Evolutionary conservation across 2,888 invertebrate species (phyloP).

Genomic region (Hemithea aestivaria): DNA sequence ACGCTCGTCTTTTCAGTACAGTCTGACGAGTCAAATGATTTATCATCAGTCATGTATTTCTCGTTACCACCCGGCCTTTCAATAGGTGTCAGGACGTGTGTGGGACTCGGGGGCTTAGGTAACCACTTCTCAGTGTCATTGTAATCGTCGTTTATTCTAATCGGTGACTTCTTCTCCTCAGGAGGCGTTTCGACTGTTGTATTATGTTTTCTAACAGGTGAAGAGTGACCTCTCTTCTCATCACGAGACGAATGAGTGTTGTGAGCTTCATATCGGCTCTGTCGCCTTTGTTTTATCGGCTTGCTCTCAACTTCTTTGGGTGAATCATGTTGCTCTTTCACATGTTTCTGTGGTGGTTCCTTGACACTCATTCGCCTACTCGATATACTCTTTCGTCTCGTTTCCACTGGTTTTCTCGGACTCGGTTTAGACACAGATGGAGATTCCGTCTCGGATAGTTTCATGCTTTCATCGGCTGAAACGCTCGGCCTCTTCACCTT

Average conservation of each 20-base stretch:
- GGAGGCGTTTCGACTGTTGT: constrained; percentile 30
- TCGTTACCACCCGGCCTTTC: constrained; percentile 65
- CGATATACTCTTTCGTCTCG: constrained; percentile 40
- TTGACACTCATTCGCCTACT: constrained; percentile 40
- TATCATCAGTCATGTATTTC: constrained; percentile 72
- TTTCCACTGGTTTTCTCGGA: constrained; percentile 51
- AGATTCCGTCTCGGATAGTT: constrained; percentile 28
- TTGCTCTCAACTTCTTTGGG: constrained; percentile 32
- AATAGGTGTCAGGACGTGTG: constrained; percentile 58
- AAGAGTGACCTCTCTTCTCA: too few relatives aligned
- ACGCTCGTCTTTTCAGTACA: constrained; percentile 65
- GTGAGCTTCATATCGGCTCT: constrained; percentile 21
- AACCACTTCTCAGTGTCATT: constrained; percentile 61
- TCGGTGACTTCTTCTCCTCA: constrained; percentile 45
- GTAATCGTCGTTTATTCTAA: constrained; percentile 44
- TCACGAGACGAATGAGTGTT: constrained; percentile 8
- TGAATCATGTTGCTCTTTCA: constrained; percentile 18
- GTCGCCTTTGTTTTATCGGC: constrained; percentile 22
- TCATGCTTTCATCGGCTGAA: constrained; percentile 45
- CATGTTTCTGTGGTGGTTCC: constrained; percentile 31
- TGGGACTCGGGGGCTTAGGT: constrained; percentile 61
- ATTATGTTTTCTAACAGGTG: constrained; percentile 43
- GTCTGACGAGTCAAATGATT: constrained; percentile 58
- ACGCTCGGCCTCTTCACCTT: constrained; percentile 36
- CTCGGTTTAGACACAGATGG: constrained; percentile 37